A percentile compares a stretch with the other conserved stretches of the same genome.
phyloP scores from a whole-genome alignment of 2,888 invertebrate species.

The Terebella lapidaria region DNA sequence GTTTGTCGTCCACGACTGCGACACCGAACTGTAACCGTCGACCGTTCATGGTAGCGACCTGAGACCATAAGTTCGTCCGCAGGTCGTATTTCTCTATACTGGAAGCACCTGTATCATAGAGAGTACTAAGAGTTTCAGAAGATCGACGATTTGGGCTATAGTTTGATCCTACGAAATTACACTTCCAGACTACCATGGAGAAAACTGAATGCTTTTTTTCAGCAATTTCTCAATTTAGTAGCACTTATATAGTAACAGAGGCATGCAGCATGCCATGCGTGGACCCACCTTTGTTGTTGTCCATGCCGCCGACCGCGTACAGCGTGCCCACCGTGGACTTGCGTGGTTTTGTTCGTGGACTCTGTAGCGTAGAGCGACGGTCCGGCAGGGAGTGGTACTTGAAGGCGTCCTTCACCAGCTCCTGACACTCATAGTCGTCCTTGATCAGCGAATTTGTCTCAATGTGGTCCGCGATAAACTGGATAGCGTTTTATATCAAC shows the following conservation, averaged over 20 bases:
- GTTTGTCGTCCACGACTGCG: constrained; percentile 66
- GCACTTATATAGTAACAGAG: too few relatives aligned
- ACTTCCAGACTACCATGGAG: too few relatives aligned
- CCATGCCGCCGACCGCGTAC: constrained; percentile 87
- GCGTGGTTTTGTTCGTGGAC: constrained; percentile 77
- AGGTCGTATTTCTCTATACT: constrained; percentile 86
- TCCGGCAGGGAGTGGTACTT: constrained; percentile 90
- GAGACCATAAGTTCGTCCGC: constrained; percentile 73
- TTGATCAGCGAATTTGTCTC: constrained; percentile 64
- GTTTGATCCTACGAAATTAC: not conserved
- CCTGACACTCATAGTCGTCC: constrained; percentile 71
- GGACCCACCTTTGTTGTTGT: constrained; percentile 75
- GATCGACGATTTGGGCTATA: not conserved
- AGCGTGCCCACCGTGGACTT: constrained; percentile 87
- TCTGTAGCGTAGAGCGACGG: constrained; percentile 67
- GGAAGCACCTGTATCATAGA: constrained; percentile 64
- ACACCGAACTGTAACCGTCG: constrained; percentile 86
- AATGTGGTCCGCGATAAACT: constrained; percentile 85
- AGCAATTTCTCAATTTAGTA: too few relatives aligned
- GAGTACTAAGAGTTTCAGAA: not conserved
- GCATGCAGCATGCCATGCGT: too few relatives aligned
- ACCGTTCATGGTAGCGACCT: constrained; percentile 72
- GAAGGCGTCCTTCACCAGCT: constrained; percentile 86
- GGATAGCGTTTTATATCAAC: too few relatives aligned
- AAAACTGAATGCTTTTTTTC: too few relatives aligned